phyloP scores from a whole-genome alignment of 1,140 invertebrate species.

The Teleopsis dalmanni region DNA sequence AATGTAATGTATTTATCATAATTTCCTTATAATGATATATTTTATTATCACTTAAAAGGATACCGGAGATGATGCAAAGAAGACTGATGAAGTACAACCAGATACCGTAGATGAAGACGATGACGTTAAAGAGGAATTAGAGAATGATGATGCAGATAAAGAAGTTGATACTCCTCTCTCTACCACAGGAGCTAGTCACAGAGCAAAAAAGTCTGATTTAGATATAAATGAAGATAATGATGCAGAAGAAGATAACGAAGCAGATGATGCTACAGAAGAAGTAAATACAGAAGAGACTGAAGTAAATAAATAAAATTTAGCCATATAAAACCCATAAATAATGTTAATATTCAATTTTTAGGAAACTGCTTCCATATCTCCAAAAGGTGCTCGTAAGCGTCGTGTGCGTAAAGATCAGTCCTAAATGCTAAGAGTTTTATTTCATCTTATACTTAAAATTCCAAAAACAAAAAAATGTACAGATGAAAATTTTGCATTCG shows the following conservation, averaged over 20 bases:
- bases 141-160: conserved; percentile 46
- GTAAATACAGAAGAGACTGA: conserved; percentile 7
- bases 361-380: conserved; percentile 27
- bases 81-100: conserved; percentile 51
- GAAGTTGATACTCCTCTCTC: conserved; percentile 37
- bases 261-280: conserved; percentile 1
- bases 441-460: too few relatives aligned
- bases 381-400: conserved; percentile 25
- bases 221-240: conserved; percentile 10
- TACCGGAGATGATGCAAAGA: conserved; percentile 49
- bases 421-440: too few relatives aligned
- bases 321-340: too few relatives aligned
- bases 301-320: not conserved
- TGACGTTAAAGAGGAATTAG: too few relatives aligned
- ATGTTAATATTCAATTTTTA: not conserved
- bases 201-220: conserved; percentile 16
- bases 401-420: conserved; percentile 31
- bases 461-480: too few relatives aligned
- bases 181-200: conserved; percentile 17
- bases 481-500: too few relatives aligned
- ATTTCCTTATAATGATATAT: too few relatives aligned
- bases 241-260: not conserved
- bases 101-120: too few relatives aligned
- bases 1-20: too few relatives aligned
- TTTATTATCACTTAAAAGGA: too few relatives aligned